Percentiles rank a stretch among this genome's conserved stretches.
Evolutionary conservation across 1,140 invertebrate genomes (phyloP).

Genomic region (Zaprionus kolodkinae): DNA sequence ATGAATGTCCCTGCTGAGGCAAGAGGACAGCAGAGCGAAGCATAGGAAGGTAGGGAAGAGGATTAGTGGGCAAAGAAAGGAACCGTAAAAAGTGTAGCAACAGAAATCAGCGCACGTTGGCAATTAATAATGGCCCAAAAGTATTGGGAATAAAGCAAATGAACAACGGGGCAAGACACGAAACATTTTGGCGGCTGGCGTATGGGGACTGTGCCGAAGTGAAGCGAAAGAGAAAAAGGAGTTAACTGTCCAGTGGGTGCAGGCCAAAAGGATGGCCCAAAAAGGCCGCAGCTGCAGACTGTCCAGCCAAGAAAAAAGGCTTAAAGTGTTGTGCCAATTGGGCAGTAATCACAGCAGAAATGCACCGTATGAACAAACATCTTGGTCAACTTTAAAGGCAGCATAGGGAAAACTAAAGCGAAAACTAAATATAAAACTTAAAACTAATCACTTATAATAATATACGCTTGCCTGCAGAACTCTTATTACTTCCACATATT

Average conservation of each 20-base stretch:
- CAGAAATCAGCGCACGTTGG: constrained; percentile 9
- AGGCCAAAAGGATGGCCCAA: neutral
- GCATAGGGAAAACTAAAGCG: too few relatives aligned
- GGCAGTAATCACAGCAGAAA: neutral
- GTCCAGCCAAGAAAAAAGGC: neutral
- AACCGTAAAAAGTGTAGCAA: neutral
- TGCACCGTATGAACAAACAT: neutral
- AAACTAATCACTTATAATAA: too few relatives aligned
- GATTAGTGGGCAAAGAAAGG: neutral
- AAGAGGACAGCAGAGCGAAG: neutral
- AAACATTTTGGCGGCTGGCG: neutral
- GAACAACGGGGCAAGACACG: neutral
- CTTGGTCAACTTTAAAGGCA: too few relatives aligned
- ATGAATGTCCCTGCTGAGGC: constrained; percentile 4
- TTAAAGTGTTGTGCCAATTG: neutral
- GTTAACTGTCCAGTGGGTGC: neutral
- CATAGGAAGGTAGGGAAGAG: neutral
- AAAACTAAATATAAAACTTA: too few relatives aligned
- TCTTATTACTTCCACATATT: too few relatives aligned
- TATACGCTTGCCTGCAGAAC: too few relatives aligned
- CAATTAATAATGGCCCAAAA: constrained; percentile 9
- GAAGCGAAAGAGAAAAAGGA: neutral
- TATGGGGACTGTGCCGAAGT: neutral
- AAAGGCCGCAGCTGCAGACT: neutral
- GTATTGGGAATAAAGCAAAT: neutral